Evolutionary conservation across 2,888 invertebrate species (phyloP), one percentile per base, ranked within the genome.

Genomic region (Geotrupes spiniger): DNA sequence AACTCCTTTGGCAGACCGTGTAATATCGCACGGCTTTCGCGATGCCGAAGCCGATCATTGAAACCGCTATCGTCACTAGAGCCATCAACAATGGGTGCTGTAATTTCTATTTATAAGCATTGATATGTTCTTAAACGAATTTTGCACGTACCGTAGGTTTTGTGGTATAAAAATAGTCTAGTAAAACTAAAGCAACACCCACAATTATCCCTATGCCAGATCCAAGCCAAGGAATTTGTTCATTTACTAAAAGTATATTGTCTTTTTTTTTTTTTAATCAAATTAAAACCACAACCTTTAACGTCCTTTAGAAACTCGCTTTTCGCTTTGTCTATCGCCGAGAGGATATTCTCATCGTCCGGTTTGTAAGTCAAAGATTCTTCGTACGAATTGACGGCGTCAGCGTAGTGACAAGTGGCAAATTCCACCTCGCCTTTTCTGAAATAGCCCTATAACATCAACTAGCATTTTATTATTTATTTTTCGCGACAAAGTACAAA

Each of bases 21-120:
- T 78, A 79, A 57, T 76, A 78, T 31, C 80, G 74, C 58, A 74
- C 77, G 2, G 68, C 75, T 67, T 81, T 82, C 14, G 86, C 86
- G 49, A 83, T 73, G 26, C 77, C 79, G 75, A 83, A 87, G 12
- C 87, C 86, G 26, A 84, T 59, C 61, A 82, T 78, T 2, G 87
- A 80, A 49, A 87, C 75, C 8, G 80, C 77, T 51, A 88, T 80
- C 39, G 86, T 82, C 59, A 86, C 76, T 49, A 83, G 75, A 33
- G 84, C 81, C 85, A 87, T 87, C 50, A 85, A 74, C 41, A 86
- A 68, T 39, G 87, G 87, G 77, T 87, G 81, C 85, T 87, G 73
- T 49, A 45, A 40, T 16, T 29, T 5, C 36, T 12, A 1, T 15
- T 21, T 9, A 9, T 11, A 29, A 28, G 37, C 9, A 14, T n/a